Base-by-base conservation (phyloP, 2,888 invertebrate genomes). In the Synanthedon formicaeformis region DNA sequence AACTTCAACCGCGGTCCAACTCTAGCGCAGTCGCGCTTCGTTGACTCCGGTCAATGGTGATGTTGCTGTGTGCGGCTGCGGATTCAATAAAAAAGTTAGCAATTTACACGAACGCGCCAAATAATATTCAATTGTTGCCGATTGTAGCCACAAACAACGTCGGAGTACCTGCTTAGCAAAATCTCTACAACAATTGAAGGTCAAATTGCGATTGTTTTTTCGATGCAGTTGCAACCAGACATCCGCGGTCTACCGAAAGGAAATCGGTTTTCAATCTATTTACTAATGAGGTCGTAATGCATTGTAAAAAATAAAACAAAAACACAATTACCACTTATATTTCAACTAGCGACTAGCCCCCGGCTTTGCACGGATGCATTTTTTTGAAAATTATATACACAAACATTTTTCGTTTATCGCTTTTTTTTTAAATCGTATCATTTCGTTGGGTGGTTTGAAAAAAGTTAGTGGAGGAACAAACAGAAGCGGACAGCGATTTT, bases 291-390 rank as follows among this genome's bases (percentile, higher is more conserved):
- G 81, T 78, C 76, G 68, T 58, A 64, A 68, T 64, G 60, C 63
- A 66, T 62, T 58, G 69, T 71, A 84, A 82, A 71, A 83, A 82
- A 61, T 66, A 52, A 61, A 55, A 71, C 67, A 82, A 84, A 80
- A 81, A 81, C 62, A 55, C 58, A 61, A 66, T 68, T 69, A 69
- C 61, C 62, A 45, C n/a, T 45, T 45, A 41, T 58, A 65, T 67
- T 59, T 62, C 75, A 72, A 67, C 71, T 72, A 72, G 71, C 65
- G 69, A 60, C 73, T 76, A 75, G 34, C 6, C 27, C 27, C 27
- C 27, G 23, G 23, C 23, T 5, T 23, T 4, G 23, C 1, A 23
- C 23, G 4, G 23, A 5, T 23, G 23, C 5, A 23, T 23, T 23
- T 23, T 23, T 23, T 5, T 23, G 23, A 23, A 23, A 23, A 23